phyloP scores from a whole-genome alignment of 2,797 vertebrate species.

The Dallia pectoralis region DNA sequence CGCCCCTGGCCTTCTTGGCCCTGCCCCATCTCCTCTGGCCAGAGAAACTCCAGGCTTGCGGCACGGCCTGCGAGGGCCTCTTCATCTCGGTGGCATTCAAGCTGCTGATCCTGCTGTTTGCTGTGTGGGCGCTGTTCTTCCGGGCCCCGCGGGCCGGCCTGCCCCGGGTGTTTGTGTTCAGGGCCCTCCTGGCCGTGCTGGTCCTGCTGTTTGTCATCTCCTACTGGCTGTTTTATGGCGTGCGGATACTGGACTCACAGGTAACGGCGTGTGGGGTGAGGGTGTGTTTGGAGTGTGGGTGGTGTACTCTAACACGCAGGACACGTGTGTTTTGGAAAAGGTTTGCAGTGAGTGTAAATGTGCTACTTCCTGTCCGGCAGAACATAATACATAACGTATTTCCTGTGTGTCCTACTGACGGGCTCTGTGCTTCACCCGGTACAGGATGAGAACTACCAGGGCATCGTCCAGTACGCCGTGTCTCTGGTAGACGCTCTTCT shows the following conservation, averaged over 20 bases:
- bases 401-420: too few relatives aligned
- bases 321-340: too few relatives aligned
- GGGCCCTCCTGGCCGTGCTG: constrained; percentile 86
- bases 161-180: constrained; percentile 86
- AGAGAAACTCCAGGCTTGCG: constrained; percentile 85
- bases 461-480: constrained; percentile 93
- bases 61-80: constrained; percentile 91
- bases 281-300: too few relatives aligned
- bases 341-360: too few relatives aligned
- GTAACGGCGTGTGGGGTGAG: constrained; percentile 71
- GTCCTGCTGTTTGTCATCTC: constrained; percentile 90
- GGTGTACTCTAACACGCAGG: too few relatives aligned
- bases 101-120: constrained; percentile 90
- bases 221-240: constrained; percentile 96
- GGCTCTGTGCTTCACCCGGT: not conserved
- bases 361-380: too few relatives aligned
- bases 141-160: constrained; percentile 85
- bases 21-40: constrained; percentile 92
- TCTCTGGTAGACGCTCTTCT: constrained; percentile 94
- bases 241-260: constrained; percentile 84
- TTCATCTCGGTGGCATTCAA: constrained; percentile 98
- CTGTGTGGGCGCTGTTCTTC: constrained; percentile 94
- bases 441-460: constrained; percentile 88
- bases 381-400: too few relatives aligned
- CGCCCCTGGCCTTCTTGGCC: constrained; percentile 89